phyloP scores from a whole-genome alignment of 2,888 invertebrate species.

The Sthenelais limicola region DNA sequence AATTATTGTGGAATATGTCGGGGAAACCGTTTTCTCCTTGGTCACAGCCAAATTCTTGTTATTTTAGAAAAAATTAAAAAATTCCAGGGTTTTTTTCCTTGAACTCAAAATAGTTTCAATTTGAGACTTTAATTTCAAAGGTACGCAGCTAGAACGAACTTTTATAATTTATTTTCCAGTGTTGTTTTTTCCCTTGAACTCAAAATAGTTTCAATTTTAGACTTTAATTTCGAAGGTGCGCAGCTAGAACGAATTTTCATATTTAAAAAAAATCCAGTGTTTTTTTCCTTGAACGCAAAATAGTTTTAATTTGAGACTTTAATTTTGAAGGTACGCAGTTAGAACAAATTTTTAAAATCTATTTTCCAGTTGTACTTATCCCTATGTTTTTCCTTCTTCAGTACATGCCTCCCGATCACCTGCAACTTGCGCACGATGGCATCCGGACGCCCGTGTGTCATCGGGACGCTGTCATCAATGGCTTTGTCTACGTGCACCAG shows the following conservation, averaged over 20 bases:
- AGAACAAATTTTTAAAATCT: neutral
- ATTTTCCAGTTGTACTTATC: no score
- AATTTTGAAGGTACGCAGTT: no score
- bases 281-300: no score
- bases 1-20: no score
- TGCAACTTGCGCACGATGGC: constrained; percentile 87
- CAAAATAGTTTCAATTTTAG: no score
- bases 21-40: no score
- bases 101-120: no score
- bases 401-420: constrained; percentile 90
- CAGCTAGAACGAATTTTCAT: neutral
- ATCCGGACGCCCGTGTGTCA: constrained; percentile 80
- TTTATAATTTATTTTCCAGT: neutral
- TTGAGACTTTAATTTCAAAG: no score
- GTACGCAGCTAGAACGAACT: neutral
- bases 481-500: constrained; percentile 98
- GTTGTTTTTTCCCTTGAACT: no score
- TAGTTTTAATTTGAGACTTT: no score
- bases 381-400: constrained; percentile 55
- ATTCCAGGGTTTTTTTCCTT: neutral
- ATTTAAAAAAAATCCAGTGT: neutral
- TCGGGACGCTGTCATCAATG: constrained; percentile 97
- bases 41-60: no score
- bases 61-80: neutral
- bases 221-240: no score